Conservation (phyloP, 2,797 vertebrate species). For the Steatocranus sp. region DNA sequence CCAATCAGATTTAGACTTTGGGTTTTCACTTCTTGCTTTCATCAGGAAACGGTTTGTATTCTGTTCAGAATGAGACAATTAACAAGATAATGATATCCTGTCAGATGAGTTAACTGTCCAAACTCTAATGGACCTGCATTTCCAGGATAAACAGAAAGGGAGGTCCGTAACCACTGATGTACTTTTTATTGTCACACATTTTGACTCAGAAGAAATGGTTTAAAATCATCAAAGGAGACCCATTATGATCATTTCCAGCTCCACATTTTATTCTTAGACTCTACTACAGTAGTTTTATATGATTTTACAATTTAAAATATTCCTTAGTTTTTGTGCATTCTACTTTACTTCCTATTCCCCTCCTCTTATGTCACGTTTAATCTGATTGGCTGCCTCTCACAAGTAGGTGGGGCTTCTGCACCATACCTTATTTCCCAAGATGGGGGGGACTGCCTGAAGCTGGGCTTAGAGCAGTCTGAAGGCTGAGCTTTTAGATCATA, state of each 20-base stretch:
- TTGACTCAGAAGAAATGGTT: neutral
- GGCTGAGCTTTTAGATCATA: neutral
- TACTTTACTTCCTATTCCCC: neutral
- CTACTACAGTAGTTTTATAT: neutral
- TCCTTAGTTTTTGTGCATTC: neutral
- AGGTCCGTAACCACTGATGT: neutral
- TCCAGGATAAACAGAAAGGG: neutral
- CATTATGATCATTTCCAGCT: neutral
- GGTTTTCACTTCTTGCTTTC: conserved; percentile 10
- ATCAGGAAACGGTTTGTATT: conserved; percentile 19
- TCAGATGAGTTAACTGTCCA: neutral
- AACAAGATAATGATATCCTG: conserved; percentile 17
- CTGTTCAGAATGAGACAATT: conserved; percentile 17
- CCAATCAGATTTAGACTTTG: conserved; percentile 9
- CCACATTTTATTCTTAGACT: neutral
- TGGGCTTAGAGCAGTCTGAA: neutral
- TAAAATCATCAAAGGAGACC: neutral
- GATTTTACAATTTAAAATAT: neutral
- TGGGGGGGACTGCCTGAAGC: neutral
- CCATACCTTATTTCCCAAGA: neutral
- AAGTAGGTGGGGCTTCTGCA: neutral
- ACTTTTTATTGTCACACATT: neutral
- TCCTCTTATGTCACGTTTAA: neutral
- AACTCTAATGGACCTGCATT: neutral
- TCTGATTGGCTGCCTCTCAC: neutral